Evolutionary conservation across 2,797 vertebrate genomes (phyloP).

Genomic region (Macrochelys suwanniensis): DNA sequence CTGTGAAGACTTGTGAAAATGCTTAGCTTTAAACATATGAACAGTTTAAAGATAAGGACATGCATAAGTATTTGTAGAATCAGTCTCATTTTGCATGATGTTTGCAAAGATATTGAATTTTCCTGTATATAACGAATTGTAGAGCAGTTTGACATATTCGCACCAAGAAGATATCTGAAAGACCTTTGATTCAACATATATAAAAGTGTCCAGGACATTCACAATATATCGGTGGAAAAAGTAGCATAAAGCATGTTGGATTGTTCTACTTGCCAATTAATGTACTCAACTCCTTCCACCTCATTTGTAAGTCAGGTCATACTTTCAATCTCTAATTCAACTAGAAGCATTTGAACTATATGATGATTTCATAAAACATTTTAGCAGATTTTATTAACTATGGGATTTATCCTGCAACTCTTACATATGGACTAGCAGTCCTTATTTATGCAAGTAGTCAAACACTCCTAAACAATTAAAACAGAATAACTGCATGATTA

Average conservation of each 20-base stretch:
- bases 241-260: not conserved
- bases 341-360: not conserved
- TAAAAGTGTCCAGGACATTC: not conserved
- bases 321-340: not conserved
- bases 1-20: not conserved
- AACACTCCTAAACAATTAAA: not conserved
- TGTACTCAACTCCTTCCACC: too few species aligned
- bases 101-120: not conserved
- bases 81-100: not conserved
- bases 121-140: not conserved
- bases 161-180: not conserved
- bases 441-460: not conserved
- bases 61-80: not conserved
- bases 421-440: not conserved
- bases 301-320: not conserved
- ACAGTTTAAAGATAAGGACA: not conserved
- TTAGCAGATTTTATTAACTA: not conserved
- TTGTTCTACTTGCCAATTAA: not conserved
- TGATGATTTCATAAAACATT: not conserved
- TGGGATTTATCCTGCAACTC: rapidly evolving
- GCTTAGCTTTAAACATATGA: not conserved
- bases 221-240: not conserved
- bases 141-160: not conserved
- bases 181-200: not conserved
- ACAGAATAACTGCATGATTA: not conserved